Evolutionary conservation across 2,113 vertebrate genomes (phyloP).

Genomic region (Hydrolagus affinis): DNA sequence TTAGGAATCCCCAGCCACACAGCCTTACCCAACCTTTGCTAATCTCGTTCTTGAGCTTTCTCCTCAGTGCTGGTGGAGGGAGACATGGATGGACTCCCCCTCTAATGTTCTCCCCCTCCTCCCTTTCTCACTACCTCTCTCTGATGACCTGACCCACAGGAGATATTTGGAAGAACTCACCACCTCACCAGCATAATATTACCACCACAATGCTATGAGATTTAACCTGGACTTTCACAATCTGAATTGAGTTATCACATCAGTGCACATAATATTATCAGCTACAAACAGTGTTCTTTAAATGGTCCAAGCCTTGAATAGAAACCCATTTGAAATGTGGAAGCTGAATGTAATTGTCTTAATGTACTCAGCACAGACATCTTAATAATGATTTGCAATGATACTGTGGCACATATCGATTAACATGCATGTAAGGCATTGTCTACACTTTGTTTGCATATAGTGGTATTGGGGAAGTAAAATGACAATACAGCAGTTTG

Average conservation of each 20-base stretch:
- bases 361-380: conserved; percentile 22
- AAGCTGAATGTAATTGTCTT: conserved; percentile 27
- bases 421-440: conserved; percentile 27
- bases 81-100: neutral
- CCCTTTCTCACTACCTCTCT: neutral
- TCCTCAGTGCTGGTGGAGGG: neutral
- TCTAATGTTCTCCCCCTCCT: neutral
- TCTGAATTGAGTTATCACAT: neutral
- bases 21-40: neutral
- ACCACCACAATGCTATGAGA: neutral
- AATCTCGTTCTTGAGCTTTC: neutral
- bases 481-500: conserved; percentile 26
- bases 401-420: conserved; percentile 25
- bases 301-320: neutral
- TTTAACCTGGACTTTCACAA: too few relatives aligned
- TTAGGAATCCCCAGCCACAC: neutral
- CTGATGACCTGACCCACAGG: neutral
- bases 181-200: neutral
- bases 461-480: neutral
- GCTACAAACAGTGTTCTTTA: neutral
- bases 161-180: neutral
- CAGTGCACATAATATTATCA: neutral
- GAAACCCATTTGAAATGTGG: conserved; percentile 11
- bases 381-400: conserved; percentile 21
- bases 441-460: neutral